Percentiles rank a stretch among this genome's conserved stretches.
phyloP scores from a whole-genome alignment of 2,797 vertebrate species.

The Australoheros facetus region DNA sequence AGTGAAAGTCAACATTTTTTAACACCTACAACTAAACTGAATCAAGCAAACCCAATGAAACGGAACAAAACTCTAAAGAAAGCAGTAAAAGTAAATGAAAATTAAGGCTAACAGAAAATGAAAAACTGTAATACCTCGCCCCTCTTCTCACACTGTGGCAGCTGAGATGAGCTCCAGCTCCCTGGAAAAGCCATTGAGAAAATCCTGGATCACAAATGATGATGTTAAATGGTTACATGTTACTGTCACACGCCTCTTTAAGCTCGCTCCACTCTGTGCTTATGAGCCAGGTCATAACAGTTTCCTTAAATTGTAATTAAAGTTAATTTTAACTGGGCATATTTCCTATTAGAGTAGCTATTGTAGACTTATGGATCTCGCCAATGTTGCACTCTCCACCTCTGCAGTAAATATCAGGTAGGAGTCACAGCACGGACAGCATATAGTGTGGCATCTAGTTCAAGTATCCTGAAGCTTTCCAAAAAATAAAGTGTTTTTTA shows the following conservation, averaged over 20 bases:
- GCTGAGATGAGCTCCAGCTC: too few relatives aligned
- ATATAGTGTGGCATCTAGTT: too few relatives aligned
- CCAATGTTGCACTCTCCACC: too few relatives aligned
- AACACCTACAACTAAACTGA: not conserved
- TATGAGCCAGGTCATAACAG: not conserved
- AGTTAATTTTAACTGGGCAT: accelerated
- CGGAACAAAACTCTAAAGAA: not conserved
- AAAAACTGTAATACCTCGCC: not conserved
- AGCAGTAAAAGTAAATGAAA: not conserved
- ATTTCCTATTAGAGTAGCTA: not conserved
- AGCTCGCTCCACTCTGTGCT: not conserved
- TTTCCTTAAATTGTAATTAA: not conserved
- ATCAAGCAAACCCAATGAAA: not conserved
- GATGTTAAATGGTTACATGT: not conserved
- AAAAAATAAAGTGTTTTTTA: too few relatives aligned
- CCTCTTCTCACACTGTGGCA: not conserved
- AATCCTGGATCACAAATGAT: not conserved
- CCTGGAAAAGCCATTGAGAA: not conserved
- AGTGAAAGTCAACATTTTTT: not conserved
- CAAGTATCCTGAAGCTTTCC: too few relatives aligned
- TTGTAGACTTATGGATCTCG: too few relatives aligned
- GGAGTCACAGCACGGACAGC: too few relatives aligned
- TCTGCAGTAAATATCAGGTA: too few relatives aligned
- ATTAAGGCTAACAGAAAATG: not conserved
- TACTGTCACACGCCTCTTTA: not conserved